Evolutionary conservation across 1,140 invertebrate genomes (phyloP).

Genomic region (Drosophila melanica): DNA sequence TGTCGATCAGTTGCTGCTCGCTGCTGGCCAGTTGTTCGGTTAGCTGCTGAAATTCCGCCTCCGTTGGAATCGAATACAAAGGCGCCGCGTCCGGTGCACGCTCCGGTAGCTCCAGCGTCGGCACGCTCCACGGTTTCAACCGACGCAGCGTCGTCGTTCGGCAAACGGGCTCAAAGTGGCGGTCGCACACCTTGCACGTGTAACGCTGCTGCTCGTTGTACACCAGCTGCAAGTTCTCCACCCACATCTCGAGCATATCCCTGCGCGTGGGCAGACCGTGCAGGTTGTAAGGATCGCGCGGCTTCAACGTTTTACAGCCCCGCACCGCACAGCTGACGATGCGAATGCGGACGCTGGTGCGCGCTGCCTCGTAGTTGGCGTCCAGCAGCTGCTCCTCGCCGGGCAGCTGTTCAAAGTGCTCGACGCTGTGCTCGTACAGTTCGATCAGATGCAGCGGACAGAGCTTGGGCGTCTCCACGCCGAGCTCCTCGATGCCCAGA

Average conservation of each 20-base stretch:
- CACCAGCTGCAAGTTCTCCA: slow-evolving; percentile 57
- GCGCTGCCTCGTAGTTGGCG: slow-evolving; percentile 33
- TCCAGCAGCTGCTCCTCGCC: slow-evolving; percentile 15
- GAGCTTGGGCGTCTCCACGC: slow-evolving; percentile 12
- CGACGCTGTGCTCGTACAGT: slow-evolving; percentile 53
- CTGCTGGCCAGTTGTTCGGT: slow-evolving; percentile 11
- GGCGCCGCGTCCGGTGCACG: slow-evolving; percentile 11
- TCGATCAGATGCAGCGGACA: slow-evolving; percentile 59
- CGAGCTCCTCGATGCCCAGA: slow-evolving; percentile 26
- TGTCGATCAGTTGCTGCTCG: slow-evolving; percentile 22
- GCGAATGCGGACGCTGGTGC: slow-evolving; percentile 43
- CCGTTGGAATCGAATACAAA: slow-evolving; percentile 50
- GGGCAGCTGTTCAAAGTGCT: slow-evolving; percentile 35
- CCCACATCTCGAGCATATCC: slow-evolving; percentile 66
- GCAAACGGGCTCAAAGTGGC: slow-evolving; percentile 64
- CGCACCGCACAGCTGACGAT: slow-evolving; percentile 53
- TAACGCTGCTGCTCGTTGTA: slow-evolving; percentile 56
- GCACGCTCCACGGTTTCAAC: slow-evolving; percentile 60
- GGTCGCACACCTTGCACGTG: slow-evolving; percentile 59
- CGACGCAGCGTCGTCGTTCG: slow-evolving; percentile 32
- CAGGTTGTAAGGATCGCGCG: slow-evolving; percentile 45
- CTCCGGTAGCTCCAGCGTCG: slow-evolving; percentile 54
- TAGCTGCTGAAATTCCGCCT: slow-evolving; percentile 50
- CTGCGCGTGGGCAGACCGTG: slow-evolving; percentile 54
- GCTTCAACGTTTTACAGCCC: slow-evolving; percentile 47